phyloP scores from a whole-genome alignment of 2,888 invertebrate species.

The Diachrysia chrysitis region DNA sequence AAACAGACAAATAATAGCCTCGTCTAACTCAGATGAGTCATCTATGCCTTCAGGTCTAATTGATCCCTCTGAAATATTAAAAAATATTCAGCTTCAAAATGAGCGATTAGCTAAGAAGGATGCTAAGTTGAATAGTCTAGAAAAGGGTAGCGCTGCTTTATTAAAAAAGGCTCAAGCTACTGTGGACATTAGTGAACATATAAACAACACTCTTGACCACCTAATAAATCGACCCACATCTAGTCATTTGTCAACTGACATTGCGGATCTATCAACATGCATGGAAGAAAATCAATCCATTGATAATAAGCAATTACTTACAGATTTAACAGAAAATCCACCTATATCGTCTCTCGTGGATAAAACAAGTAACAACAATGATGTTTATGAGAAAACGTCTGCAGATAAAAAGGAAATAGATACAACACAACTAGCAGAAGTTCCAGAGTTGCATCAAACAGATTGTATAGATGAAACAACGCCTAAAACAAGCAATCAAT shows the following conservation, averaged over 20 bases:
- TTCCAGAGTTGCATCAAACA: background rate
- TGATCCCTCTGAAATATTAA: constrained; percentile 68
- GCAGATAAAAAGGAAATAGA: constrained; percentile 4
- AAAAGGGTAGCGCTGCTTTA: constrained; percentile 61
- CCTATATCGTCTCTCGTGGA: background rate
- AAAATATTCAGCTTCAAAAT: constrained; percentile 65
- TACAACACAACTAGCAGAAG: background rate
- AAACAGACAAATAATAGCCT: background rate
- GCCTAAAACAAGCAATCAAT: constrained; percentile 22
- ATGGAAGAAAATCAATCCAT: constrained; percentile 15
- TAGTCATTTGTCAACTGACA: constrained; percentile 28
- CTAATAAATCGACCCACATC: constrained; percentile 64
- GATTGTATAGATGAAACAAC: constrained; percentile 9
- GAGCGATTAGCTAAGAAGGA: constrained; percentile 69
- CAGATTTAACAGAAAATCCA: background rate
- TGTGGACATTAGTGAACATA: constrained; percentile 59
- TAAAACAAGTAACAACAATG: background rate
- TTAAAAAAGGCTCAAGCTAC: constrained; percentile 64
- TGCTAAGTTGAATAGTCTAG: constrained; percentile 66
- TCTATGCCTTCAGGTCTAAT: constrained; percentile 43
- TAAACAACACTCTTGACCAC: constrained; percentile 64
- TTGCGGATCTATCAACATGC: background rate
- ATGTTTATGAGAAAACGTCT: constrained; percentile 7
- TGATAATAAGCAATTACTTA: background rate
- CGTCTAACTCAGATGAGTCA: constrained; percentile 22